Evolutionary conservation across 2,797 vertebrate genomes (phyloP), one percentile per base, ranked within the genome.

Genomic region (Poecilia gillii): DNA sequence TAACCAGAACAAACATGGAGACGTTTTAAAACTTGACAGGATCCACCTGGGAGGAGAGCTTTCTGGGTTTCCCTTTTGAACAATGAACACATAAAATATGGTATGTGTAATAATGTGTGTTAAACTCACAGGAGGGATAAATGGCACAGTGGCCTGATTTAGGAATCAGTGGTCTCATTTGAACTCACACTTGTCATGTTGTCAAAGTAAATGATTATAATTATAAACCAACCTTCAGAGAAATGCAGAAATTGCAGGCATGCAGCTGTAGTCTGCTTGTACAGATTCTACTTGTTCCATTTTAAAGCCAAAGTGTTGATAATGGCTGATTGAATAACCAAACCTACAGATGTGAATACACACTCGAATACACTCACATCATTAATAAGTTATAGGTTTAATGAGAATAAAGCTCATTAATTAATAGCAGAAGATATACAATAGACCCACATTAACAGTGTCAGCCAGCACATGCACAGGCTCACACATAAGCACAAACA

Each of bases 381-480:
- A 53, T 85, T 89, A 88, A 92, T 94, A 94, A 96, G 88, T 94
- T 97, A 97, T 96, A 94, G 96, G 96, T 96, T 94, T 94, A 95
- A 95, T 94, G 84, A 92, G 88, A 94, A 95, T 93, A 91, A 87
- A 96, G 94, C 96, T 97, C 97, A 97, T 98, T 97, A 97, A 98
- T 99, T 97, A 97, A 98, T 97, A 97, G 97, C 94, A 96, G 96
- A 94, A 90, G 92, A 93, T 88, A 90, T 93, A 96, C 95, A 96
- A 96, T 93, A 91, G 92, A 88, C 92, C 91, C 84, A 84, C 91
- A 93, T 96, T 94, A 95, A 94, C 87, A 82, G 77, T 77, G 74
- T 81, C 78, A 88, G 62, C 71, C 45, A 45, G 47, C 45, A 74
- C 51, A 49, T 74, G 74, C 45, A 73, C 66, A 77, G 64, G 20